phyloP scores from a whole-genome alignment of 2,888 invertebrate genomes.

The Eupeodes latifasciatus region DNA sequence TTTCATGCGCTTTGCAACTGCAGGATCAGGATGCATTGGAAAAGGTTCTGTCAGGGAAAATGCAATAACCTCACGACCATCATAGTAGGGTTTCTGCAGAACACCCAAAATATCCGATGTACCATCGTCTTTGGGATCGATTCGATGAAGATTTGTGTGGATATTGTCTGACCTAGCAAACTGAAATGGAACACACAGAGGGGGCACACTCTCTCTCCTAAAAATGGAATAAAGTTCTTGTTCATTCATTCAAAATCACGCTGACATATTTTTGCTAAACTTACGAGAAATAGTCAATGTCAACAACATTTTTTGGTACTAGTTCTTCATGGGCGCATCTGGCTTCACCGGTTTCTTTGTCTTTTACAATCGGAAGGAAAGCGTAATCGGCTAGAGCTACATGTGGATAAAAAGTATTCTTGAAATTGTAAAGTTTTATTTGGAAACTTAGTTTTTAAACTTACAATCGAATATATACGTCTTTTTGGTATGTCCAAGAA shows the following conservation, averaged over 20 bases:
- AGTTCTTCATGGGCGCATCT: constrained; percentile 88
- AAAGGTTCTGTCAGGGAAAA: constrained; percentile 87
- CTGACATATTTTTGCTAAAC: constrained; percentile 65
- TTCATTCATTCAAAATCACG: not conserved
- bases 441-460: constrained; percentile 5
- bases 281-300: constrained; percentile 86
- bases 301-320: constrained; percentile 85
- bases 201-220: constrained; percentile 84
- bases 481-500: constrained; percentile 81
- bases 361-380: constrained; percentile 90
- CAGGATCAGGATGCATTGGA: constrained; percentile 87
- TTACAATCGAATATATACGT: constrained; percentile 83
- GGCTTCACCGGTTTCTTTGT: constrained; percentile 83
- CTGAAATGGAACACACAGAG: constrained; percentile 90
- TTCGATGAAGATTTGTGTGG: constrained; percentile 81
- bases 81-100: constrained; percentile 85
- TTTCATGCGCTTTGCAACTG: constrained; percentile 86
- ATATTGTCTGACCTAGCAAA: constrained; percentile 91
- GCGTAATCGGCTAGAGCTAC: constrained; percentile 96
- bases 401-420: constrained; percentile 48
- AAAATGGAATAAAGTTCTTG: not conserved
- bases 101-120: constrained; percentile 85
- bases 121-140: constrained; percentile 83
- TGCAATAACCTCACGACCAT: constrained; percentile 87
- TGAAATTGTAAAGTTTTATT: too few relatives aligned